Evolutionary conservation across 2,888 invertebrate genomes (phyloP).

Genomic region (Bruchidius siliquastri): DNA sequence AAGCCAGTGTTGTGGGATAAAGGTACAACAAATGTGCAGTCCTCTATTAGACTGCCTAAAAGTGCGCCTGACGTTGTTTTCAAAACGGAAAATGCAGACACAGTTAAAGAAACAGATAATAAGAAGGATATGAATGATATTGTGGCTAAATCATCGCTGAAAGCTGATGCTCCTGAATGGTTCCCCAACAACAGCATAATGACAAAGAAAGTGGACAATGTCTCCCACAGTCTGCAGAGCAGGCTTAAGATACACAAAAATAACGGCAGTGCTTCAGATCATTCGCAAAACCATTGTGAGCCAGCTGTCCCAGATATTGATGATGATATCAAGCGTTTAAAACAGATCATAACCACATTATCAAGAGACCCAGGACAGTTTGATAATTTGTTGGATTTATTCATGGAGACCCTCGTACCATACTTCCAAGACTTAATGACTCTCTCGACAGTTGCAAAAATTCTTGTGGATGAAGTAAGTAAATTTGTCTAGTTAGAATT

Average conservation of each 20-base stretch:
- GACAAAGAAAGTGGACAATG: constrained; percentile 10
- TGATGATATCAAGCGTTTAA: constrained; percentile 52
- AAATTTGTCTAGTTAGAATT: no score
- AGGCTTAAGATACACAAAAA: constrained; percentile 28
- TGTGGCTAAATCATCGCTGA: constrained; percentile 38
- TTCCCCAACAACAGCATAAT: constrained; percentile 53
- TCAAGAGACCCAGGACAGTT: constrained; percentile 77
- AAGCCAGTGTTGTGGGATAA: constrained; percentile 16
- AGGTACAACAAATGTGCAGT: neutral
- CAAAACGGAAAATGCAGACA: constrained; percentile 3
- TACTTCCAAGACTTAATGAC: constrained; percentile 60
- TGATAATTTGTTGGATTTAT: constrained; percentile 63
- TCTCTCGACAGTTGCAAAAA: constrained; percentile 60
- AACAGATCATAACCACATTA: constrained; percentile 67
- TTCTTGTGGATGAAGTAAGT: constrained; percentile 61
- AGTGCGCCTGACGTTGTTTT: neutral
- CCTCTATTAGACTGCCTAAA: neutral
- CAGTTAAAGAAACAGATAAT: constrained; percentile 4
- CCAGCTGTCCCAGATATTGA: constrained; percentile 4
- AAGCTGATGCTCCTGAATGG: constrained; percentile 59
- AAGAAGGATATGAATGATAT: constrained; percentile 19
- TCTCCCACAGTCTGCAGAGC: constrained; percentile 28
- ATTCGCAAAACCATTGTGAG: neutral
- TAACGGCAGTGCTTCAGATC: neutral
- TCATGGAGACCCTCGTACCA: constrained; percentile 64